Evolutionary conservation across 2,888 invertebrate species (phyloP).

Genomic region (Blastobasis adustella): DNA sequence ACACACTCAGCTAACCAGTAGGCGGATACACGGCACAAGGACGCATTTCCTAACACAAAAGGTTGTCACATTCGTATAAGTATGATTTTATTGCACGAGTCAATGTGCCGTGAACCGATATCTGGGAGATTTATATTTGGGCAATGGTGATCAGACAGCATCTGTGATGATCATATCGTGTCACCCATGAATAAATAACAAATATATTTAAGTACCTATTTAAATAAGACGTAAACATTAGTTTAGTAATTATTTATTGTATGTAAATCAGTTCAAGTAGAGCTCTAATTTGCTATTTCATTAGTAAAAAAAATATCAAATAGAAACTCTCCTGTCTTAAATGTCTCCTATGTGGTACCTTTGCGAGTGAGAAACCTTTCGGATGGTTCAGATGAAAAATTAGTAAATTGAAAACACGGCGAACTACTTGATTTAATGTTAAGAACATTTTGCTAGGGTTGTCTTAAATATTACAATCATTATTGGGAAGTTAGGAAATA

Average conservation of each 20-base stretch:
- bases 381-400: no score
- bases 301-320: not conserved
- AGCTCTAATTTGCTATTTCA: not conserved
- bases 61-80: slow-evolving; percentile 18
- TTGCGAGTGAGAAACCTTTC: no score
- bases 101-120: slow-evolving; percentile 12
- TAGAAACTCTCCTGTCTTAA: no score
- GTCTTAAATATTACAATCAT: no score
- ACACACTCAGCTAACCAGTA: slow-evolving; percentile 10
- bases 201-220: no score
- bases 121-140: not conserved
- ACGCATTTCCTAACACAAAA: slow-evolving; percentile 18
- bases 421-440: no score
- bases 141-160: not conserved
- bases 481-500: no score
- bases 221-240: not conserved
- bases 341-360: no score
- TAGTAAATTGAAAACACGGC: no score
- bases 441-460: no score
- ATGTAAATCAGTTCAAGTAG: not conserved
- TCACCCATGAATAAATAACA: no score
- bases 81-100: slow-evolving; percentile 18
- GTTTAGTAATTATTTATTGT: not conserved
- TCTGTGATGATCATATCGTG: no score
- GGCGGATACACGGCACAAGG: slow-evolving; percentile 18